phyloP scores from a whole-genome alignment of 2,888 invertebrate species.

The Uropetala carovei region DNA sequence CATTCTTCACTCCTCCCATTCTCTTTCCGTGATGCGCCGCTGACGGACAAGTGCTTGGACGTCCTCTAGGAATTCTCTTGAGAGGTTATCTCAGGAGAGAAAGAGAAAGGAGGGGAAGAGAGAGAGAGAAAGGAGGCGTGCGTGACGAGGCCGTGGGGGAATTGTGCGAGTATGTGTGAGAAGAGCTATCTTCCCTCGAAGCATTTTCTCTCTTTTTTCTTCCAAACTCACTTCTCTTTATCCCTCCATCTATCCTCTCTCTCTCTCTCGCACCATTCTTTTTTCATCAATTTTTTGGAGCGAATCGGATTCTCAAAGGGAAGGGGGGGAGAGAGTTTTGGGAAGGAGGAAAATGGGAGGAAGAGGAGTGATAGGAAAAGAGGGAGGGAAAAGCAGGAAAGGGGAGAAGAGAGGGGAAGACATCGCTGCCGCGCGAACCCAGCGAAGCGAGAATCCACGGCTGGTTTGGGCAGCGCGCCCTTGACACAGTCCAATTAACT shows the following conservation, averaged over 20 bases:
- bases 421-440: background rate
- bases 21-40: background rate
- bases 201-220: background rate
- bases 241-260: background rate
- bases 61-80: background rate
- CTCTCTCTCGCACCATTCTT: background rate
- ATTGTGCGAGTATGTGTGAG: background rate
- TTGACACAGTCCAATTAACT: background rate
- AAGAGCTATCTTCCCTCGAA: background rate
- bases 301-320: background rate
- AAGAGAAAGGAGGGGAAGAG: background rate
- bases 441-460: background rate
- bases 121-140: background rate
- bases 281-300: background rate
- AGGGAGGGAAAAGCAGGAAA: too few relatives aligned
- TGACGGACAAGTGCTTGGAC: constrained; percentile 4
- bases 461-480: background rate
- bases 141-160: background rate
- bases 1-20: background rate
- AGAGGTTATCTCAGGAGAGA: background rate
- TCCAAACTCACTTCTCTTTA: background rate
- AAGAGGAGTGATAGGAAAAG: background rate
- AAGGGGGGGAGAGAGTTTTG: background rate
- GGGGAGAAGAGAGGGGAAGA: background rate
- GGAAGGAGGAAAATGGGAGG: background rate